phyloP scores from a whole-genome alignment of 2,797 vertebrate genomes.

The Knipowitschia caucasica region DNA sequence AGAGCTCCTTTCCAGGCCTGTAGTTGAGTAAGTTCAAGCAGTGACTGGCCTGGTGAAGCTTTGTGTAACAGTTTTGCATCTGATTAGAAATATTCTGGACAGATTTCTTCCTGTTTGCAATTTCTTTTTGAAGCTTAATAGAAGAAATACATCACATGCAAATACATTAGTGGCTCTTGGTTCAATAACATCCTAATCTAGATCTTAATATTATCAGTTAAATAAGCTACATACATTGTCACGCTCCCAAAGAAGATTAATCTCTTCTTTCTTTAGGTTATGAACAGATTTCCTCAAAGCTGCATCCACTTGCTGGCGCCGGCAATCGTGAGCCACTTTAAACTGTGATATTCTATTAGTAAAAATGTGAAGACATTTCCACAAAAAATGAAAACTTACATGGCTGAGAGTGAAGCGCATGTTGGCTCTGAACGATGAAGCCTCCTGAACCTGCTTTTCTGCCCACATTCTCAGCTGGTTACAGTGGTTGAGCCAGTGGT shows the following conservation, averaged over 20 bases:
- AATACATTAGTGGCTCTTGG: too few species aligned
- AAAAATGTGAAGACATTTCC: too few species aligned
- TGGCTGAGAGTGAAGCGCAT: constrained; percentile 19
- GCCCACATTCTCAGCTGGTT: constrained; percentile 12
- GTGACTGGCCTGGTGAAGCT: constrained; percentile 17
- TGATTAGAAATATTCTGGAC: constrained; percentile 7
- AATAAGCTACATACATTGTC: constrained; percentile 2
- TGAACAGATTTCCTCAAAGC: constrained; percentile 25
- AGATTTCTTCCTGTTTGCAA: constrained; percentile 22
- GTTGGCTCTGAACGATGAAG: constrained; percentile 16
- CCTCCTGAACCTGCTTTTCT: constrained; percentile 14
- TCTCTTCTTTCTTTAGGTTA: constrained; percentile 5
- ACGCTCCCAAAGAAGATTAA: constrained; percentile 21
- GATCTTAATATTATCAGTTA: too few species aligned
- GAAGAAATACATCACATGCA: too few species aligned
- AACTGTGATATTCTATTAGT: too few species aligned
- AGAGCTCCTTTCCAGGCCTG: constrained; percentile 26
- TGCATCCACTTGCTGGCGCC: neutral
- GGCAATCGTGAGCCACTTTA: too few species aligned
- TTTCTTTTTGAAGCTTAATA: constrained; percentile 27
- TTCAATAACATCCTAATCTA: too few species aligned
- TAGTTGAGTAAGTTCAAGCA: constrained; percentile 36
- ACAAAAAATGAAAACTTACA: constrained; percentile 29
- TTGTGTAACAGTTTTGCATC: constrained; percentile 22
- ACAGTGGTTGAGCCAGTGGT: constrained; percentile 29